A percentile compares a stretch with the other conserved stretches of the same genome.
These are phyloP conservation scores for Leptinotarsa defecta DNA, from an alignment of 1,140 invertebrate genomes.

Conservation along the genomic window DNA sequence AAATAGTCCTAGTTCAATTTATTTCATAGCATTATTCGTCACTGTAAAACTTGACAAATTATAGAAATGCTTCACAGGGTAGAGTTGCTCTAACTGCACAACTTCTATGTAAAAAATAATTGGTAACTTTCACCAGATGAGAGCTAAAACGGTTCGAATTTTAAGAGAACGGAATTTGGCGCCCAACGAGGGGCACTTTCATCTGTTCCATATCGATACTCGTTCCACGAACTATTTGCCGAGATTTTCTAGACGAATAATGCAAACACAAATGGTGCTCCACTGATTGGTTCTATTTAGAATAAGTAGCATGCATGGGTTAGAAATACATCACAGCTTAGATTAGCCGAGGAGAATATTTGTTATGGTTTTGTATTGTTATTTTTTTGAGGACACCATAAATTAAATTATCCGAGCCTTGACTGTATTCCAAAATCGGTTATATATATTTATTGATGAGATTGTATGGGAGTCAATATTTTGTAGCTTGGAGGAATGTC, in stretches of 20 bases:
- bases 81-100: neutral
- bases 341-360: neutral
- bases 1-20: neutral
- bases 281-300: neutral
- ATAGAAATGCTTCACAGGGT: neutral
- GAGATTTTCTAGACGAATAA: neutral
- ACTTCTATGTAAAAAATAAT: neutral
- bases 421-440: neutral
- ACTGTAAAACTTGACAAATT: neutral
- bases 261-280: neutral
- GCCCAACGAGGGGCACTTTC: too few relatives aligned
- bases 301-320: neutral
- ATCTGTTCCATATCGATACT: too few relatives aligned
- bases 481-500: too few relatives aligned
- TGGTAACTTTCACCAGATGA: neutral
- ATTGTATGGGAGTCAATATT: too few relatives aligned
- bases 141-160: neutral
- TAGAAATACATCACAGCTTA: neutral
- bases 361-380: slow-evolving; percentile 1
- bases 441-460: too few relatives aligned
- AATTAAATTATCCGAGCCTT: neutral
- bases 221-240: neutral
- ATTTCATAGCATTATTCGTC: neutral
- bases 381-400: neutral
- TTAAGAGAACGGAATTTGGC: neutral